phyloP scores from a whole-genome alignment of 2,797 vertebrate species.

The Urophycis tenuis region DNA sequence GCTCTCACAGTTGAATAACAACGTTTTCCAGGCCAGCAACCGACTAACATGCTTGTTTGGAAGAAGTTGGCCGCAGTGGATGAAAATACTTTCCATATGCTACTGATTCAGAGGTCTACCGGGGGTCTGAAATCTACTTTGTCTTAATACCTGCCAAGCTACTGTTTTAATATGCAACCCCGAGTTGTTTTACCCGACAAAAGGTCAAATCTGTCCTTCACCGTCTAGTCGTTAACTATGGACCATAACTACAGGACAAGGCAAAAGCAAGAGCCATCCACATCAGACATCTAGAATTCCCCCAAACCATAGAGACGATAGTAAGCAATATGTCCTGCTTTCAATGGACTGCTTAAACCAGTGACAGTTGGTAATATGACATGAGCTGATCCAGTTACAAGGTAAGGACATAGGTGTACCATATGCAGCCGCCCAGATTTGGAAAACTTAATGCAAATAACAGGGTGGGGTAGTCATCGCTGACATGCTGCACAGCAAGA shows the following conservation, averaged over 20 bases:
- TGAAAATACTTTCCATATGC: neutral
- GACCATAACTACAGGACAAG: neutral
- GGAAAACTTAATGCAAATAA: neutral
- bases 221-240: neutral
- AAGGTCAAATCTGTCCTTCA: neutral
- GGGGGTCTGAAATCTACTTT: neutral
- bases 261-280: neutral
- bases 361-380: neutral
- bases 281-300: neutral
- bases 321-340: neutral
- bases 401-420: neutral
- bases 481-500: neutral
- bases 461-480: too few species aligned
- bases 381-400: neutral
- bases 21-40: neutral
- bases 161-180: neutral
- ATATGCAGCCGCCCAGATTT: too few species aligned
- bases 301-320: neutral
- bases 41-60: neutral
- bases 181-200: neutral
- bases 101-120: neutral
- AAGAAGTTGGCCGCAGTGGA: neutral
- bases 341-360: neutral
- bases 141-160: neutral
- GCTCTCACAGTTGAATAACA: slow-evolving; percentile 16